Conservation (phyloP, 2,113 vertebrate species). For the Rhizomys pruinosus region DNA sequence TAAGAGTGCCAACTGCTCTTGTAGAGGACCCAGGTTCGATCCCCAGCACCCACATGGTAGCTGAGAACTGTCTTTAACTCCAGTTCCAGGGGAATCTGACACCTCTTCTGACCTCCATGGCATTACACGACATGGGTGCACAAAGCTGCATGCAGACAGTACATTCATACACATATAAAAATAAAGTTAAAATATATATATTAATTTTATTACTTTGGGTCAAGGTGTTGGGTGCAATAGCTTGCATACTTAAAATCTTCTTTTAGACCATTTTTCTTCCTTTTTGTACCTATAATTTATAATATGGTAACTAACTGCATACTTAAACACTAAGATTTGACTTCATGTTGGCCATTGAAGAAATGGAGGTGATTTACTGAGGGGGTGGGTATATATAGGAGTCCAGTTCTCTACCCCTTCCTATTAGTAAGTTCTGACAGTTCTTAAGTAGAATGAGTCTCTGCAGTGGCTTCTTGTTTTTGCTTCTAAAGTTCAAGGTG, state of each 20-base stretch:
- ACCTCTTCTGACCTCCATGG: too few relatives aligned
- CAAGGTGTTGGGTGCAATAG: conserved; percentile 11
- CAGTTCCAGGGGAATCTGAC: too few relatives aligned
- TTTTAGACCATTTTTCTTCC: background rate
- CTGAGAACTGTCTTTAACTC: too few relatives aligned
- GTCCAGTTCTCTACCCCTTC: background rate
- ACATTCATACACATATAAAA: too few relatives aligned
- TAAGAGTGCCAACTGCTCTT: too few relatives aligned
- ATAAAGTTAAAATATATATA: too few relatives aligned
- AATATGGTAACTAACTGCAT: conserved; percentile 10
- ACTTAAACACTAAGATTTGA: conserved; percentile 25
- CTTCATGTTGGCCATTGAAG: conserved; percentile 7
- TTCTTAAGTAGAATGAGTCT: background rate
- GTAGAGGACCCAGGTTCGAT: too few relatives aligned
- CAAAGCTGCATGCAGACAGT: too few relatives aligned
- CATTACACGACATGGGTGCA: too few relatives aligned
- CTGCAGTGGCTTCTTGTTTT: background rate
- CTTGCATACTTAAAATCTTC: background rate
- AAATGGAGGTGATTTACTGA: conserved; percentile 26
- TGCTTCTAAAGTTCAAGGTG: background rate
- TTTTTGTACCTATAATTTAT: background rate
- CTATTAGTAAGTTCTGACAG: background rate
- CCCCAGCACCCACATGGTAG: too few relatives aligned
- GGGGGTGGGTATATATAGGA: background rate
- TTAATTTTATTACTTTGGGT: conserved; percentile 38